Base-by-base conservation (phyloP, 92 coral and sea anemone genomes). In the Actinostola sp. region DNA sequence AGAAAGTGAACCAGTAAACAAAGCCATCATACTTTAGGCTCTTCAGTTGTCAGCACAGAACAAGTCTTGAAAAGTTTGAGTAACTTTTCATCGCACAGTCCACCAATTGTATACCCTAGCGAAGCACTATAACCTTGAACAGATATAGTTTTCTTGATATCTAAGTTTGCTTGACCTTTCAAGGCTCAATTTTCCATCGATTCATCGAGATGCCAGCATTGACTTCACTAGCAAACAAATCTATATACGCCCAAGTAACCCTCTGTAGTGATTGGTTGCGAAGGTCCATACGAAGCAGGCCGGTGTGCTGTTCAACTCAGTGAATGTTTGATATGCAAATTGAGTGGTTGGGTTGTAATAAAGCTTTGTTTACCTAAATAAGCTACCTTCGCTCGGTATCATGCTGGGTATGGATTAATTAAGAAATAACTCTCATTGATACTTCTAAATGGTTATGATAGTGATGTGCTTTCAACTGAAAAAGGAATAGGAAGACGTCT, bases 131-230 rank as follows among this genome's bases (percentile, higher is more conserved):
- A 53, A 20, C 24, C 2, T 20, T 53, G 25, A 31, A 26, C 36
- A 17, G 4, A 27, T 21, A 54, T 23, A 54, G 27, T 54, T 27
- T 31, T 14, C 19, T 33, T 32, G 26, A 33, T 17, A 34, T 44
- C 39, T 3, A 17, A 35, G 74, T 68, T 68, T 68, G 74, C 30
- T 50, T 68, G 74, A 68, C 74, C 62, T 51, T 68, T 17, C 6
- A 33, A 52, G 23, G 27, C 10, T 28, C 46, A 51, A 68, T 44
- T 17, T 51, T 25, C 63, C 24, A 26, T 68, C 23, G 30, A 33
- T 30, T 16, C 42, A 36, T 36, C 6, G 6, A 4, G 42, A 36
- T 4, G 42, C 42, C 4, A 36, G 42, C 6, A 11, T 11, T 36
- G 42, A 36, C 42, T 36, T 36, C 11, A 4, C 42, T 36, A 36